Conservation (phyloP, 1,140 invertebrate species). For the Calycopis cecrops region DNA sequence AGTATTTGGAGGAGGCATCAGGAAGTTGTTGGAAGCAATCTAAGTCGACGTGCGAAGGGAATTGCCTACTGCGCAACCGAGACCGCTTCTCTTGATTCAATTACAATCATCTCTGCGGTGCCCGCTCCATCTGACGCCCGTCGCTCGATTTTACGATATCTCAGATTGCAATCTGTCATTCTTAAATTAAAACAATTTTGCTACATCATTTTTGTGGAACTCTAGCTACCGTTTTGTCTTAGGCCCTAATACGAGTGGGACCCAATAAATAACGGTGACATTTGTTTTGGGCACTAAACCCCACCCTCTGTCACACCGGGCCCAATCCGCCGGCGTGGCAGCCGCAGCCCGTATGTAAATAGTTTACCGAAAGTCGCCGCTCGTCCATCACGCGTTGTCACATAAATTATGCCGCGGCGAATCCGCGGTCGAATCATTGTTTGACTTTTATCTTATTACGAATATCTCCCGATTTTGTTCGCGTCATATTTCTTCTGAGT, state of each 20-base stretch:
- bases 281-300: slow-evolving; percentile 72
- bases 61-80: slow-evolving; percentile 37
- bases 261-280: slow-evolving; percentile 73
- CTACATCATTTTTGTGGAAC: slow-evolving; percentile 16
- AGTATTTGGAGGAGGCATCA: slow-evolving; percentile 16
- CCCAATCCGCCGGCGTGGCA: slow-evolving; percentile 66
- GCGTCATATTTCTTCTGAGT: slow-evolving; percentile 74
- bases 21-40: slow-evolving; percentile 51
- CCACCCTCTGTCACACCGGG: slow-evolving; percentile 68
- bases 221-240: slow-evolving; percentile 42
- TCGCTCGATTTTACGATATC: slow-evolving; percentile 28
- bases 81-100: slow-evolving; percentile 54
- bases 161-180: slow-evolving; percentile 20
- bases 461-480: slow-evolving; percentile 74
- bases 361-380: slow-evolving; percentile 73
- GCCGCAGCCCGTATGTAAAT: slow-evolving; percentile 72
- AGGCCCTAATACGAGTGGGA: slow-evolving; percentile 61
- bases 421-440: slow-evolving; percentile 74
- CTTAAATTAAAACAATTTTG: neutral
- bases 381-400: slow-evolving; percentile 73
- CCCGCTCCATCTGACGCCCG: slow-evolving; percentile 30
- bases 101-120: slow-evolving; percentile 50
- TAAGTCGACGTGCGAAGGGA: slow-evolving; percentile 60
- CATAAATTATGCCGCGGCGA: slow-evolving; percentile 74
- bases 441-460: slow-evolving; percentile 75